Percentiles rank a stretch among this genome's conserved stretches.
These are phyloP conservation scores for Spisula subtruncata DNA, from an alignment of 2,888 invertebrate species.

Conservation along the genomic window DNA sequence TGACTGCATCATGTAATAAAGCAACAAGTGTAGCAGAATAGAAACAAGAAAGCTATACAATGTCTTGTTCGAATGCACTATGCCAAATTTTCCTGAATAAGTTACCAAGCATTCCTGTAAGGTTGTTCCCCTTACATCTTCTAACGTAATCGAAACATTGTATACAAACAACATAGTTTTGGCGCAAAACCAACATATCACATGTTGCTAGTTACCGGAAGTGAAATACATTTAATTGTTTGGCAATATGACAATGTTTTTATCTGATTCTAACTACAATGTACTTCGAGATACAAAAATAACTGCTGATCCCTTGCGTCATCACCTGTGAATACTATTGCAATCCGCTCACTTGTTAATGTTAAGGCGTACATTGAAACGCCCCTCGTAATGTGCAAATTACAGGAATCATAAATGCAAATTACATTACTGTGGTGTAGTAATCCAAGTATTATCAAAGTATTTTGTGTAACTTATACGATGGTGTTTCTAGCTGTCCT, in stretches of 20 bases:
- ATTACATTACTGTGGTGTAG: too few relatives aligned
- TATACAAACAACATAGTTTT: neutral
- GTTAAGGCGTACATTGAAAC: neutral
- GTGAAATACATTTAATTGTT: neutral
- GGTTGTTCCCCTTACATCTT: neutral
- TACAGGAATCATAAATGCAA: neutral
- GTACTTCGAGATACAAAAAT: neutral
- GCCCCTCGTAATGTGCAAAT: neutral
- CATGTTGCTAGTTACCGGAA: neutral
- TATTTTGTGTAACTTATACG: too few relatives aligned
- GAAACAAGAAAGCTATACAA: neutral
- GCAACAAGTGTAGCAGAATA: neutral
- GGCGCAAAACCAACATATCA: neutral
- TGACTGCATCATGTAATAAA: neutral
- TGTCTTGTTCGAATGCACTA: neutral
- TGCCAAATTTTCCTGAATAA: neutral
- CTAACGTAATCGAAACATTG: neutral
- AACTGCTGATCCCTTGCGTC: neutral
- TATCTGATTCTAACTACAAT: neutral
- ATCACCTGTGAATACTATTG: neutral
- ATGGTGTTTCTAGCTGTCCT: too few relatives aligned
- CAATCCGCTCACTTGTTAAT: neutral
- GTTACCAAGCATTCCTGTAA: neutral
- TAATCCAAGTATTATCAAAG: too few relatives aligned
- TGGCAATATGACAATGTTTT: slow-evolving; percentile 18